Conservation (phyloP, 2,113 vertebrate genomes). For the Orycteropus afer region DNA sequence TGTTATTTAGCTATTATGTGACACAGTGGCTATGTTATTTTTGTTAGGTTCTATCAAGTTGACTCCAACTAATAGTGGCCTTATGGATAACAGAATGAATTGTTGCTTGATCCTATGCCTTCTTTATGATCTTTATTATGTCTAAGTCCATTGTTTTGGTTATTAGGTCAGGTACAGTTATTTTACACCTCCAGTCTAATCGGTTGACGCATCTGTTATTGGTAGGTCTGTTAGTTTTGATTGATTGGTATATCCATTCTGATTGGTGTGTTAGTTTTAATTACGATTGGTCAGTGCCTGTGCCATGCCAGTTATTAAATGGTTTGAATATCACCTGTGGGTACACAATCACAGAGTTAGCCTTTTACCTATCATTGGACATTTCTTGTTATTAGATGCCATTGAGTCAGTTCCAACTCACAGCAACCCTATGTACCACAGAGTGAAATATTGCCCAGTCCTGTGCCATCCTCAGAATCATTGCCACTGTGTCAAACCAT, state of each 20-base stretch:
- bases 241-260: not conserved
- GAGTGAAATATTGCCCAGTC: too few relatives aligned
- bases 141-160: not conserved
- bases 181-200: not conserved
- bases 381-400: too few relatives aligned
- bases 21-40: not conserved
- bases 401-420: too few relatives aligned
- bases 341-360: not conserved
- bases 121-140: not conserved
- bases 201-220: not conserved
- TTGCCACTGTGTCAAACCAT: too few relatives aligned
- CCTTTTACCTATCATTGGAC: not conserved
- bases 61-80: not conserved
- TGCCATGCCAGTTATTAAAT: not conserved
- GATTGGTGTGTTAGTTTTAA: not conserved
- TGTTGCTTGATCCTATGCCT: not conserved
- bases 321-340: constrained; percentile 4
- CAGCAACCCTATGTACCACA: too few relatives aligned
- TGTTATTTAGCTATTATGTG: not conserved
- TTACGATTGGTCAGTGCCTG: not conserved
- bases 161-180: not conserved
- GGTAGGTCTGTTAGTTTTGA: not conserved
- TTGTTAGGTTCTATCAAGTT: too few relatives aligned
- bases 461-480: too few relatives aligned
- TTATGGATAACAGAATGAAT: not conserved